phyloP scores from a whole-genome alignment of 2,113 vertebrate species.

The Chauna torquata region DNA sequence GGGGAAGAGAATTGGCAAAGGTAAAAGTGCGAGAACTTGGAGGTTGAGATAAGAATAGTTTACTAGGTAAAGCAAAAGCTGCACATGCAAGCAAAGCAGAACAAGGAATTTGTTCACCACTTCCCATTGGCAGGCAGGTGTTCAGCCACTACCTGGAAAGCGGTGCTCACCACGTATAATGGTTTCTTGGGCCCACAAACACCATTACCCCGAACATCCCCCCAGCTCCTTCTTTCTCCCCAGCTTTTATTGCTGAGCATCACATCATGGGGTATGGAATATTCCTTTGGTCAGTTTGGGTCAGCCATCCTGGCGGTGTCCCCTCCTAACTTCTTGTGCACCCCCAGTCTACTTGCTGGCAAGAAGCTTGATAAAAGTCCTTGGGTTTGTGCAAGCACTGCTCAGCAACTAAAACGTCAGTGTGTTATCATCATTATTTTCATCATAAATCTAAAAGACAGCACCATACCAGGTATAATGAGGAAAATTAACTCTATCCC shows the following conservation, averaged over 20 bases:
- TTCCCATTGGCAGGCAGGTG: background rate
- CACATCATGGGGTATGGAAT: background rate
- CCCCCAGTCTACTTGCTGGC: background rate
- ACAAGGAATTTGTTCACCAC: background rate
- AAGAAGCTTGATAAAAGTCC: background rate
- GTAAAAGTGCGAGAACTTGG: background rate
- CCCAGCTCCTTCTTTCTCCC: background rate
- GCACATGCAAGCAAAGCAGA: background rate
- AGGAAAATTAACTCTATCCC: background rate
- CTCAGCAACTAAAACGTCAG: background rate
- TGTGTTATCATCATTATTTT: background rate
- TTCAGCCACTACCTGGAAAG: background rate
- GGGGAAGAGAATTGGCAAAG: background rate
- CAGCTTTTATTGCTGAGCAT: background rate
- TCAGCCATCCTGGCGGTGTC: background rate
- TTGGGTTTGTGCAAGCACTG: background rate
- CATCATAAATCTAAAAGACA: background rate
- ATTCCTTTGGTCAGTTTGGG: background rate
- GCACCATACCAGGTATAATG: background rate
- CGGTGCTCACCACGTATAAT: background rate
- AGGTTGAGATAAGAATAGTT: background rate
- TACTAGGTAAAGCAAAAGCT: background rate
- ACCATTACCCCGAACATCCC: background rate
- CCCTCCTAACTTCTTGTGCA: background rate
- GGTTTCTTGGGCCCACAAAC: background rate